Evolutionary conservation across 2,113 vertebrate genomes (phyloP).

Genomic region (Paralichthys olivaceus): DNA sequence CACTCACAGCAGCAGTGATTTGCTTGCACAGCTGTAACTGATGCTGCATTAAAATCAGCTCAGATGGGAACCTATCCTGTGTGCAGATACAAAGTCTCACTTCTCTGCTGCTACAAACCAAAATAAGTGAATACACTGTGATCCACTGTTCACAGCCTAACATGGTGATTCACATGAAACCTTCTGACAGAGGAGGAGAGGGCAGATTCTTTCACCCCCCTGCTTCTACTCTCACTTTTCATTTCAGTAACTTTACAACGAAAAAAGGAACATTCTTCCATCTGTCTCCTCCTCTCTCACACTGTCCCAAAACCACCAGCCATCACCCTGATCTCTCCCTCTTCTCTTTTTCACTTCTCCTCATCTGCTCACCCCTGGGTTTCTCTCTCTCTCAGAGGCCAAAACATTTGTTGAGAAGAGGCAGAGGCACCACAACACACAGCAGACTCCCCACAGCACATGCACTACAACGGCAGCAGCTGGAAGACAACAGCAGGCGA

Average conservation of each 20-base stretch:
- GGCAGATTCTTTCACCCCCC: background rate
- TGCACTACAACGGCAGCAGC: constrained; percentile 41
- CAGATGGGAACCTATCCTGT: background rate
- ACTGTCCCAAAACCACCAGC: constrained; percentile 17
- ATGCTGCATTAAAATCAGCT: background rate
- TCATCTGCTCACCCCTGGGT: constrained; percentile 32
- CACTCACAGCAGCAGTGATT: background rate
- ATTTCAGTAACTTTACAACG: constrained; percentile 12
- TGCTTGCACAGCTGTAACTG: background rate
- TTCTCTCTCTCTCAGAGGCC: constrained; percentile 36
- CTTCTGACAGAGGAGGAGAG: background rate
- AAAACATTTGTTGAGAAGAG: constrained; percentile 44
- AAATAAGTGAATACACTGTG: background rate
- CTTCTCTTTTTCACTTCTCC: constrained; percentile 19
- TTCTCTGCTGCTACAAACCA: background rate
- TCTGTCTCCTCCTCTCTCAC: background rate
- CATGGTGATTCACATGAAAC: constrained; percentile 5
- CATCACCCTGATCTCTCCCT: constrained; percentile 6
- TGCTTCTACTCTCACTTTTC: background rate
- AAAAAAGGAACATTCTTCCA: background rate
- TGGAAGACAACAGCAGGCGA: constrained; percentile 27
- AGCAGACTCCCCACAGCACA: constrained; percentile 39
- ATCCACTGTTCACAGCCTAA: background rate
- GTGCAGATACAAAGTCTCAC: background rate
- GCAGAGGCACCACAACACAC: constrained; percentile 26